These are phyloP conservation scores for Athrips mouffetella DNA, from an alignment of 2,888 invertebrate species.

Conservation along the genomic window DNA sequence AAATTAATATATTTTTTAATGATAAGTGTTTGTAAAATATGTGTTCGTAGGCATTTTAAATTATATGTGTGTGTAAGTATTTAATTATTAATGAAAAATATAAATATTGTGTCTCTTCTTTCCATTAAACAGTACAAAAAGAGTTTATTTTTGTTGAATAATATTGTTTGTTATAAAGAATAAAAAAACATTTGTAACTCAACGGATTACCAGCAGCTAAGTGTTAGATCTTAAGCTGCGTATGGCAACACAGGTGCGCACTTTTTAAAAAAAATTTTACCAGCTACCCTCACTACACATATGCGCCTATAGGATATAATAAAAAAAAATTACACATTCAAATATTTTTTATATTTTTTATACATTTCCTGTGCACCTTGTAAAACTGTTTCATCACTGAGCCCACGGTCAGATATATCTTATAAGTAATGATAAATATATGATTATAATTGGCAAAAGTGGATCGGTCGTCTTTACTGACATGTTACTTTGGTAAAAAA, in stretches of 20 bases:
- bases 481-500: no score
- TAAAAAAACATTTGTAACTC: no score
- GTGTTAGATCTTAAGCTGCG: no score
- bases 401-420: neutral
- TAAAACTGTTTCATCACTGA: neutral
- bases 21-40: no score
- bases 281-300: conserved; percentile 56
- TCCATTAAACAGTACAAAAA: no score
- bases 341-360: conserved; percentile 26
- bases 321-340: conserved; percentile 60
- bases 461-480: no score
- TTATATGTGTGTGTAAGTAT: no score
- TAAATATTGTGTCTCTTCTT: no score
- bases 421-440: neutral
- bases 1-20: no score
- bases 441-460: neutral
- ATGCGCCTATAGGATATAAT: conserved; percentile 67
- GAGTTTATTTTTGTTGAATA: conserved; percentile 2
- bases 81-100: no score
- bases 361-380: neutral
- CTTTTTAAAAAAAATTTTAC: conserved; percentile 52
- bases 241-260: conserved; percentile 61
- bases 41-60: no score
- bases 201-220: no score
- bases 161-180: neutral